Base-by-base conservation (phyloP, 2,113 vertebrate genomes). In the Acanthochromis polyacanthus region DNA sequence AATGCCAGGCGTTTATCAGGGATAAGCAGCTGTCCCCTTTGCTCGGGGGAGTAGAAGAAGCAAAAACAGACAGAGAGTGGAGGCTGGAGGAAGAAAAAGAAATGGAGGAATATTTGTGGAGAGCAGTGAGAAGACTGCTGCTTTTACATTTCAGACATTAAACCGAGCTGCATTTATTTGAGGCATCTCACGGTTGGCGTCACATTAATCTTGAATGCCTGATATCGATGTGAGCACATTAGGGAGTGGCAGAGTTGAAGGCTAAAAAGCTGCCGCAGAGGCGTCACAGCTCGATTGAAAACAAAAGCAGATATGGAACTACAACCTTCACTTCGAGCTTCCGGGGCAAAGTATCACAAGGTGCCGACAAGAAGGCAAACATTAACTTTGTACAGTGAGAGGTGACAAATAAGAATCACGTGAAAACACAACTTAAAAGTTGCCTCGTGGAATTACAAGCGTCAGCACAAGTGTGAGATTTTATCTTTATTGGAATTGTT, bases 1-100 rank as follows among this genome's bases (percentile, higher is more conserved):
- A 93, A 93, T 93, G 86, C 89, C 91, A 92, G 83, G 46, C 83
- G 80, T 94, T 93, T 93, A 93, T 94, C 93, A 84, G 90, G 82
- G 82, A 84, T 86, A 86, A 89, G 89, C 92, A 92, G 91, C 89
- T 88, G 90, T 88, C 81, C 82, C 65, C 76, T 83, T 88, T 74
- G 82, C 89, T 89, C 36, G 52, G 28, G 81, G 84, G 89, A 83
- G 78, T 30, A 30, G 65, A 58, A 32, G 67, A 60, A 79, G 71
- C 75, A 55, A 69, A 76, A 75, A 61, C 45, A 59, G 30, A 30
- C 30, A 30, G 25, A 30, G 68, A 73, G 52, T n/a, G 10, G 50
- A 71, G 59, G 63, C 58, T 76, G 48, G 28, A 60, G 66, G 17
- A 32, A 60, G 66, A 63, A 82, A 74, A 32, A 71, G 30, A 71